Conservation (phyloP, 2,888 invertebrate species). For the Mamestra brassicae region DNA sequence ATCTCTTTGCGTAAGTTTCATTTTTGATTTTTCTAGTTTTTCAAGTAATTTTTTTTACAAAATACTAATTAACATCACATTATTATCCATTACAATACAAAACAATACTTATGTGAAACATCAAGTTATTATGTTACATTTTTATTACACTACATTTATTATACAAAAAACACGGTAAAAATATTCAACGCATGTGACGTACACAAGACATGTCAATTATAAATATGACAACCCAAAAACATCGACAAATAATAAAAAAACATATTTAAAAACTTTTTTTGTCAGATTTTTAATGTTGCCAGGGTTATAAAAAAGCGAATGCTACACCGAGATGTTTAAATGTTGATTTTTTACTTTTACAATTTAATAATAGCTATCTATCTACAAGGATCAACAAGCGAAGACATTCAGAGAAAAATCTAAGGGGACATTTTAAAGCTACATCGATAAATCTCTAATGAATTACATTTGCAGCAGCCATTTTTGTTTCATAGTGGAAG, state of each 20-base stretch:
- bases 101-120: constrained; percentile 49
- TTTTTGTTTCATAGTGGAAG: constrained; percentile 5
- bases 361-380: constrained; percentile 48
- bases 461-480: constrained; percentile 12
- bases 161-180: constrained; percentile 21
- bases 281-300: neutral
- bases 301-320: constrained; percentile 15
- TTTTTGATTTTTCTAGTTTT: constrained; percentile 51
- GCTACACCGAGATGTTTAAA: constrained; percentile 7
- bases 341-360: constrained; percentile 33
- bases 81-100: constrained; percentile 51
- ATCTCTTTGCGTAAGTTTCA: constrained; percentile 15
- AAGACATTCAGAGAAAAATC: constrained; percentile 56
- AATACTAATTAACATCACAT: constrained; percentile 65
- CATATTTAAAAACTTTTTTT: neutral
- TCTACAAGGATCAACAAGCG: constrained; percentile 49
- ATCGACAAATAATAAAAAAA: neutral
- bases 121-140: constrained; percentile 31
- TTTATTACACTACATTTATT: constrained; percentile 7
- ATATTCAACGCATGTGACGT: neutral
- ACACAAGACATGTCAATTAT: neutral
- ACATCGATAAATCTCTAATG: constrained; percentile 49
- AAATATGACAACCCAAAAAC: neutral
- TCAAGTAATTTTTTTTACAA: constrained; percentile 56
- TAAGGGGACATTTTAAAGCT: constrained; percentile 47